Evolutionary conservation across 2,113 vertebrate species (phyloP), one percentile per base, ranked within the genome.

Genomic region (Cebus imitator): DNA sequence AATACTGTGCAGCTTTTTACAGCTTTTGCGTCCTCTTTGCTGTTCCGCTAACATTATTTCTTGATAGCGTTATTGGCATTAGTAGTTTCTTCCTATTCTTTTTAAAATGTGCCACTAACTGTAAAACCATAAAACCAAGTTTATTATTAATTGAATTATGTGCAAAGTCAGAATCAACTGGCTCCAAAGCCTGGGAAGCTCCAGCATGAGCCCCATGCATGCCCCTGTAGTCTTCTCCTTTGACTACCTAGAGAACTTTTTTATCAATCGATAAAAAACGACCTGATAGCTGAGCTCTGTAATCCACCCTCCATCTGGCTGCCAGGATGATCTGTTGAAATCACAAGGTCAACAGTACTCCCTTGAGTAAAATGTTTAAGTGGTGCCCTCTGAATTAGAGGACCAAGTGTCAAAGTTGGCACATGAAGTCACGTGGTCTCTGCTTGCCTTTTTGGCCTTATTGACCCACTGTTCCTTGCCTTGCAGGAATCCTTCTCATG

Each of bases 61-160:
- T 64, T 84, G 23, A 32, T 30, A 30, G 16, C 70, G 23, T 80
- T 84, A 40, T 12, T 96, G 50, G 30, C 27, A 73, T 18, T 75
- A 64, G 30, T 2, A 90, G 23, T 78, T 97, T 95, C n/a, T 93
- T 45, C 35, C 48, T 52, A 17, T 9, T 68, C 21, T 25, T 84
- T 91, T 82, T 55, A 58, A 78, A 90, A 94, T 70, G 75, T 85
- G 32, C 35, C 32, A 84, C 8, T 94, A 70, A 92, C 58, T 57
- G 17, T 76, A 43, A 87, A 92, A 76, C 43, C 48, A 76, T 83
- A 76, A 92, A 95, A 40, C 37, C 37, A 43, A 45, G 27, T 57
- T 92, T 84, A 57, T 83, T 94, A 89, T 88, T 88, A 82, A 92
- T 2, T 73, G 18, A 91, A 81, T 70, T 90, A 23, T 70, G 37